These are phyloP conservation scores for Myotis myotis DNA, from an alignment of 2,797 vertebrate genomes.

Conservation along the genomic window DNA sequence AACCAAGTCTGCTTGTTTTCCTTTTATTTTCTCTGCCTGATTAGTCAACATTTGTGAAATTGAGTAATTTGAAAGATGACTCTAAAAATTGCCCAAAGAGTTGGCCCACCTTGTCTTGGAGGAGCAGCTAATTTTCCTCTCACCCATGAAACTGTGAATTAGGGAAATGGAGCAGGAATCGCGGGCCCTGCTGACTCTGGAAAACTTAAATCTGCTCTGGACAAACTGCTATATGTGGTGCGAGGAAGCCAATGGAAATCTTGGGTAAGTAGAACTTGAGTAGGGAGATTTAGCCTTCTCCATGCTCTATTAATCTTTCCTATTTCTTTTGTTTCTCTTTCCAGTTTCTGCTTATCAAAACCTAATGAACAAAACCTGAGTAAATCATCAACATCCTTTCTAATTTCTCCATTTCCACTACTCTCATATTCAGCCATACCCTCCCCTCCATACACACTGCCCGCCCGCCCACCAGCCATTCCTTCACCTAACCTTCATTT, in stretches of 20 bases:
- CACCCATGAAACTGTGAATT: not conserved
- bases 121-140: not conserved
- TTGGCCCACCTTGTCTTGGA: not conserved
- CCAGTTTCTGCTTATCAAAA: not conserved
- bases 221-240: not conserved
- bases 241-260: not conserved
- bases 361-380: not conserved
- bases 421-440: not conserved
- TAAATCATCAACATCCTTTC: not conserved
- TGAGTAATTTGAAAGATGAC: not conserved
- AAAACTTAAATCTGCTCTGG: not conserved
- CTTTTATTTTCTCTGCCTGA: conserved; percentile 30
- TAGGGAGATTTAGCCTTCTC: not conserved
- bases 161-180: not conserved
- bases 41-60: conserved; percentile 30
- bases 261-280: too few relatives aligned
- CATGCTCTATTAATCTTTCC: not conserved
- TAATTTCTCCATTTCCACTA: not conserved
- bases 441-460: too few relatives aligned
- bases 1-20: not conserved
- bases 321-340: not conserved
- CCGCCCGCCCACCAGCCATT: not conserved
- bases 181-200: not conserved
- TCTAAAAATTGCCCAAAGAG: not conserved
- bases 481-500: not conserved